phyloP scores from a whole-genome alignment of 2,888 invertebrate genomes.

The Alviniconcha strummeri region DNA sequence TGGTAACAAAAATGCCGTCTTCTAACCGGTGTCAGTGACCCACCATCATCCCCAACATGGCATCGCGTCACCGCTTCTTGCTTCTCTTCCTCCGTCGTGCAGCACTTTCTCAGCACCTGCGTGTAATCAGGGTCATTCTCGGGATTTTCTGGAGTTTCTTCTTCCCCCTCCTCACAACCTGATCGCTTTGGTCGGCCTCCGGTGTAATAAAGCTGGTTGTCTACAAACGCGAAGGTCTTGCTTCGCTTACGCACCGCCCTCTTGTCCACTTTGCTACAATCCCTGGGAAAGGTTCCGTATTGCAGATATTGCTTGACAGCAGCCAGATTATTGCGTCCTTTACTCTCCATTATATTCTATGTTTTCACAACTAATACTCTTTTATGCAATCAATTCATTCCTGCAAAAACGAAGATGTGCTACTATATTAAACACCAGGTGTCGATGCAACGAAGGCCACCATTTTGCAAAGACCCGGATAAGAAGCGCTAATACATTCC shows the following conservation, averaged over 20 bases:
- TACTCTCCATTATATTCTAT: slow-evolving; percentile 25
- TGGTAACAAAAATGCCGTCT: slow-evolving; percentile 27
- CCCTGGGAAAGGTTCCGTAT: slow-evolving; percentile 39
- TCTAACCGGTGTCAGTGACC: slow-evolving; percentile 28
- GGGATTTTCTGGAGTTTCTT: slow-evolving; percentile 32
- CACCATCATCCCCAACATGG: slow-evolving; percentile 40
- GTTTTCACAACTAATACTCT: neutral
- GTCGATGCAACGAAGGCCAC: slow-evolving; percentile 42
- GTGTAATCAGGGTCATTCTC: slow-evolving; percentile 4
- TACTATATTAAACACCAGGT: slow-evolving; percentile 16
- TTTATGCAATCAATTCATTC: slow-evolving; percentile 8
- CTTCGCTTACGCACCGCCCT: slow-evolving; percentile 52
- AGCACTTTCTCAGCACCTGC: slow-evolving; percentile 22
- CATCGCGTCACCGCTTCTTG: slow-evolving; percentile 31
- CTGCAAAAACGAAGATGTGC: neutral
- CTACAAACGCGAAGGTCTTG: slow-evolving; percentile 46
- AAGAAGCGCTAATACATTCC: slow-evolving; percentile 32
- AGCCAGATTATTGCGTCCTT: slow-evolving; percentile 40
- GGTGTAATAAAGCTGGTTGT: slow-evolving; percentile 43
- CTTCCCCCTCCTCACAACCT: slow-evolving; percentile 34
- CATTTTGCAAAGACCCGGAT: slow-evolving; percentile 48
- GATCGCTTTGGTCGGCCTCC: slow-evolving; percentile 36
- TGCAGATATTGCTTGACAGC: slow-evolving; percentile 40
- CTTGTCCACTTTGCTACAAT: slow-evolving; percentile 44
- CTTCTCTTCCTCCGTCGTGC: slow-evolving; percentile 36